Conservation (phyloP, 2,113 vertebrate species). For the Muntiacus muntjak region DNA sequence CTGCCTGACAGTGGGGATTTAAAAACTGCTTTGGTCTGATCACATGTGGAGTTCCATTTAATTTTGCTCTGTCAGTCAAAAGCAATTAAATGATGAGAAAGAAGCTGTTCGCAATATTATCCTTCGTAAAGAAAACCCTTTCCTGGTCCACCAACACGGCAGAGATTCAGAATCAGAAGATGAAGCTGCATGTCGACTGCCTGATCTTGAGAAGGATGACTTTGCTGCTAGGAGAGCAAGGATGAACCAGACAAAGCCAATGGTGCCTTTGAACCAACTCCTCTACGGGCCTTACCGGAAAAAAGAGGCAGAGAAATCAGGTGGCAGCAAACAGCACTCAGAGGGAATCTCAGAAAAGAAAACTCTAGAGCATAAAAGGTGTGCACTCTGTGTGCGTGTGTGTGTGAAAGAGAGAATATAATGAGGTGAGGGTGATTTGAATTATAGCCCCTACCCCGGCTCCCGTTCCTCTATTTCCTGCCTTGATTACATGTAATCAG, state of each 20-base stretch:
- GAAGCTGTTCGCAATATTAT: constrained; percentile 84
- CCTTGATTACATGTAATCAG: not conserved
- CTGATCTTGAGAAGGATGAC: constrained; percentile 93
- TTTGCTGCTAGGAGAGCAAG: constrained; percentile 89
- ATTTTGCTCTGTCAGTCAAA: constrained; percentile 80
- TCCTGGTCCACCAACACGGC: constrained; percentile 80
- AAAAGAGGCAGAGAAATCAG: constrained; percentile 80
- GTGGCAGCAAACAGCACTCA: constrained; percentile 81
- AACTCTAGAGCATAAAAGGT: constrained; percentile 79
- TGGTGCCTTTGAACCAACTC: constrained; percentile 83
- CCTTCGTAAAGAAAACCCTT: constrained; percentile 89
- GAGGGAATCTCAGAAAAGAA: constrained; percentile 56
- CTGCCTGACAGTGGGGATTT: constrained; percentile 28
- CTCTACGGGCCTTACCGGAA: constrained; percentile 83
- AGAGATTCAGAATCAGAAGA: constrained; percentile 86
- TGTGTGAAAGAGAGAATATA: not conserved
- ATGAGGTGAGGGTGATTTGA: not conserved
- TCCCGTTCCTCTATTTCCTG: not conserved
- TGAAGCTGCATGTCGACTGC: constrained; percentile 79
- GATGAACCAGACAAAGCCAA: constrained; percentile 81
- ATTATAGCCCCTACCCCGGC: not conserved
- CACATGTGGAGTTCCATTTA: constrained; percentile 67
- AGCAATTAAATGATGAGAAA: constrained; percentile 65
- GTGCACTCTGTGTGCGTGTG: constrained; percentile 60
- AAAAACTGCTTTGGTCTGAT: not conserved